These are phyloP conservation scores for Scrobipalpa costella DNA, from an alignment of 2,888 invertebrate species.

Conservation along the genomic window DNA sequence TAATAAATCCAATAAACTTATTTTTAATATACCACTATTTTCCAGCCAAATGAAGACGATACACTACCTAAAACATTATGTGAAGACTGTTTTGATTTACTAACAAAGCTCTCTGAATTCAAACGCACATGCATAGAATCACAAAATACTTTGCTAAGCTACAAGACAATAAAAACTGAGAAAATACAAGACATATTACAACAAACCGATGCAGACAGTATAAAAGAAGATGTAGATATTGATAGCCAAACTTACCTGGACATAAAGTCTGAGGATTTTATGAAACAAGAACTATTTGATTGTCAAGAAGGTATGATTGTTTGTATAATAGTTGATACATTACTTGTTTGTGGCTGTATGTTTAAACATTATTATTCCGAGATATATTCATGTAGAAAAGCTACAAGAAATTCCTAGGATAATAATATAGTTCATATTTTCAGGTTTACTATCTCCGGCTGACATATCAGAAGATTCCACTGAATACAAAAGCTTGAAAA, in stretches of 20 bases:
- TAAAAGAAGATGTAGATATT: neutral
- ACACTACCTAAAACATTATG: slow-evolving; percentile 65
- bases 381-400: too few relatives aligned
- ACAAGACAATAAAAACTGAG: slow-evolving; percentile 15
- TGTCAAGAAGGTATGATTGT: neutral
- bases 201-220: neutral
- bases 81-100: slow-evolving; percentile 55
- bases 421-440: slow-evolving; percentile 28
- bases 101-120: slow-evolving; percentile 60
- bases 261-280: neutral
- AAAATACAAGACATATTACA: neutral
- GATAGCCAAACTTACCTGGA: neutral
- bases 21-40: neutral
- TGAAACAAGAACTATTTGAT: neutral
- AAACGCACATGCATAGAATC: slow-evolving; percentile 67
- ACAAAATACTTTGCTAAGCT: slow-evolving; percentile 50
- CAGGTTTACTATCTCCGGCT: slow-evolving; percentile 33
- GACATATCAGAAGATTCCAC: slow-evolving; percentile 31
- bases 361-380: neutral
- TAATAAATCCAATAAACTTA: neutral
- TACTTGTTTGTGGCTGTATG: neutral
- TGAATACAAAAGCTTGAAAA: neutral
- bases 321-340: neutral
- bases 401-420: neutral
- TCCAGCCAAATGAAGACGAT: slow-evolving; percentile 45